phyloP scores from a whole-genome alignment of 2,888 invertebrate species.

The Herminia tarsipennalis region DNA sequence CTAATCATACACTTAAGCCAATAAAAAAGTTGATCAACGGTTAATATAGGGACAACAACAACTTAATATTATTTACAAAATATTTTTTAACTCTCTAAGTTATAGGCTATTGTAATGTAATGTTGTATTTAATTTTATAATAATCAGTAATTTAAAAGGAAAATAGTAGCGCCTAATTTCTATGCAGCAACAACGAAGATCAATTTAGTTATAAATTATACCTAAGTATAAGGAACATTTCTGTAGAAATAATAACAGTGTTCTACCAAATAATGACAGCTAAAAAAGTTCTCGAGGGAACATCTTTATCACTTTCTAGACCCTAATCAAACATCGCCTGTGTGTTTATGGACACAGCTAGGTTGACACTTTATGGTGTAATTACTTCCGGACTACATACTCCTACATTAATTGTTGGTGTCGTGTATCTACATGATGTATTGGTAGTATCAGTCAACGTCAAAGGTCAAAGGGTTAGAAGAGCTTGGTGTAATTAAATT shows the following conservation, averaged over 20 bases:
- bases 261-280: conserved; percentile 17
- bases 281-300: conserved; percentile 46
- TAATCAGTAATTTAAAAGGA: too few relatives aligned
- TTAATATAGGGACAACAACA: too few relatives aligned
- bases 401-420: conserved; percentile 58
- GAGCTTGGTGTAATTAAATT: conserved; percentile 46
- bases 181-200: neutral
- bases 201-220: conserved; percentile 7
- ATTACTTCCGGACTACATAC: conserved; percentile 61
- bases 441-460: conserved; percentile 63
- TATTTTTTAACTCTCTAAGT: too few relatives aligned
- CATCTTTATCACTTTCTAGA: conserved; percentile 49
- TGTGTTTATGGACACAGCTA: conserved; percentile 53
- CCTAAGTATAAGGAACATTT: conserved; percentile 11
- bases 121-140: too few relatives aligned
- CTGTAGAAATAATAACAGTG: conserved; percentile 21
- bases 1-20: too few relatives aligned
- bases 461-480: conserved; percentile 44
- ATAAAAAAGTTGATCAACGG: too few relatives aligned
- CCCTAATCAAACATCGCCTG: conserved; percentile 68
- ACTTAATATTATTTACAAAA: too few relatives aligned
- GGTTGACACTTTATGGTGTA: conserved; percentile 59
- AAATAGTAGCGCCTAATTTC: too few relatives aligned
- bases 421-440: conserved; percentile 65
- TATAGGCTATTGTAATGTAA: too few relatives aligned